Conservation (phyloP, 1,140 invertebrate species). For the Bombus waltoni region DNA sequence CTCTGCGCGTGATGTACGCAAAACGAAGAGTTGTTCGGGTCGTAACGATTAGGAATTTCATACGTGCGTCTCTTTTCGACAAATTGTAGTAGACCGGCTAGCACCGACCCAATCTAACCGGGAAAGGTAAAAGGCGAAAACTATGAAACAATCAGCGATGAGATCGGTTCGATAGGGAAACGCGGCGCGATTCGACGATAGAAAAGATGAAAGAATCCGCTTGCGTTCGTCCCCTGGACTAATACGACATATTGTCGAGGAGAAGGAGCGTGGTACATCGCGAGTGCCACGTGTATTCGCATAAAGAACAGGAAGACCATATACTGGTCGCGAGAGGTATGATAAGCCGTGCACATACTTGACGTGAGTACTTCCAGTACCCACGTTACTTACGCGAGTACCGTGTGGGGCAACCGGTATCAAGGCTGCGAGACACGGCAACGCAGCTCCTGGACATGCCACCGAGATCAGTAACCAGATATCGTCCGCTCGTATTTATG, state of each 20-base stretch:
- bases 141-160: neutral
- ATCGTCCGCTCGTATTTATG: constrained; percentile 79
- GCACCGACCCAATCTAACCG: neutral
- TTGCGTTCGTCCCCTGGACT: neutral
- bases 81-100: neutral
- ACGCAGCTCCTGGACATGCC: constrained; percentile 79
- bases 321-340: constrained; percentile 57
- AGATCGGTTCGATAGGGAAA: neutral
- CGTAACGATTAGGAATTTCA: neutral
- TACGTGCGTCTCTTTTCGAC: too few relatives aligned
- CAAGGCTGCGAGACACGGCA: constrained; percentile 79
- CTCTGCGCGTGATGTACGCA: neutral
- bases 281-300: constrained; percentile 39
- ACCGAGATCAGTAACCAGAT: constrained; percentile 75
- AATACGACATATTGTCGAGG: constrained; percentile 18
- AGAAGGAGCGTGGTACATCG: constrained; percentile 32
- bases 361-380: constrained; percentile 71
- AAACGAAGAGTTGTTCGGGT: neutral
- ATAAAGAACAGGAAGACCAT: constrained; percentile 67
- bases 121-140: neutral
- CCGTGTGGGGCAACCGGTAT: constrained; percentile 69
- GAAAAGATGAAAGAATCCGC: constrained; percentile 31
- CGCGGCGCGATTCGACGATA: neutral
- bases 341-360: constrained; percentile 68
- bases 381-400: constrained; percentile 61